Percentiles rank a stretch among this genome's conserved stretches.
phyloP scores from a whole-genome alignment of 1,140 invertebrate genomes.

The Portunus trituberculatus region DNA sequence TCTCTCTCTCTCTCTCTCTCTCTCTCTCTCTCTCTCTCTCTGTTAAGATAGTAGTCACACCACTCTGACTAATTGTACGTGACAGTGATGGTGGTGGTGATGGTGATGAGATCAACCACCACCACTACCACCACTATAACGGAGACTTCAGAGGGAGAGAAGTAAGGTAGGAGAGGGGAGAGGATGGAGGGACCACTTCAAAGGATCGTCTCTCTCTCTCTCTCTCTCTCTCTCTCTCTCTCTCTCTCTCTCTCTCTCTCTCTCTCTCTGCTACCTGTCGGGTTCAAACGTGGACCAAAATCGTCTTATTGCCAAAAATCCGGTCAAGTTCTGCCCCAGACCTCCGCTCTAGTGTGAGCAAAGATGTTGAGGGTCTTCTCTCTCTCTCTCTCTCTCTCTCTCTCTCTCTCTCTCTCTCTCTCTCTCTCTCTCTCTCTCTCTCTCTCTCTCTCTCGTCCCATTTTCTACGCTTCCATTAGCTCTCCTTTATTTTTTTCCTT shows the following conservation, averaged over 20 bases:
- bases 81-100: not conserved
- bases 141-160: not conserved
- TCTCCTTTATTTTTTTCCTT: not conserved
- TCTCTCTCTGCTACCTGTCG: not conserved
- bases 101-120: not conserved
- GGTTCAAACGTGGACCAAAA: not conserved
- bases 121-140: not conserved
- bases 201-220: not conserved
- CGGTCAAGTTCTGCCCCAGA: not conserved
- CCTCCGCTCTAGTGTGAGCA: not conserved
- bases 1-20: slow-evolving; percentile 15
- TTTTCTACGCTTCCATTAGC: slow-evolving; percentile 6
- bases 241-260: slow-evolving; percentile 30
- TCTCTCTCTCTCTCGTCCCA: not conserved
- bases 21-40: not conserved
- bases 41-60: not conserved
- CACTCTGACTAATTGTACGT: too few relatives aligned
- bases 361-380: slow-evolving; percentile 12
- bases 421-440: slow-evolving; percentile 1
- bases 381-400: slow-evolving; percentile 26
- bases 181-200: not conserved
- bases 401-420: slow-evolving; percentile 27
- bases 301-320: slow-evolving; percentile 18
- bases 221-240: not conserved
- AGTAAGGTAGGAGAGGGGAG: not conserved